These are phyloP conservation scores for Synergus japonicus DNA, from an alignment of 2,888 invertebrate species.

Conservation along the genomic window DNA sequence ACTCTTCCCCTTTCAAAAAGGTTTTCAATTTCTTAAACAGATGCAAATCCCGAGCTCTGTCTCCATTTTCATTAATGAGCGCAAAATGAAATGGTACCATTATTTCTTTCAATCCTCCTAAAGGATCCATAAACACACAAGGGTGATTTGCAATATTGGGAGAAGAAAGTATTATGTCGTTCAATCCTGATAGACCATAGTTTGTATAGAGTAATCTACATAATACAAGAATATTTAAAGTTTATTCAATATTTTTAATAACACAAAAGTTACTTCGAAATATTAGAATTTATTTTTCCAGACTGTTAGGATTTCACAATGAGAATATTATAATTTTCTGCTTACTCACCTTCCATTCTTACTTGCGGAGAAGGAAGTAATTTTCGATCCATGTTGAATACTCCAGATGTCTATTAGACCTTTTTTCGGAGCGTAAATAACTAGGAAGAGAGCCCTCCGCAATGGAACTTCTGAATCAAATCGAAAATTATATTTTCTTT, in stretches of 20 bases:
- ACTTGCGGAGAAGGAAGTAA: constrained; percentile 93
- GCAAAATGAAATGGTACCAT: constrained; percentile 94
- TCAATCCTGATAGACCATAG: constrained; percentile 89
- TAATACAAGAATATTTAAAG: neutral
- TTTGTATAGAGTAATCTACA: constrained; percentile 86
- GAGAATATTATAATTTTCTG: neutral
- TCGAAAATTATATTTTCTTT: constrained; percentile 25
- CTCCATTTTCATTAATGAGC: constrained; percentile 91
- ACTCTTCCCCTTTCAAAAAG: constrained; percentile 81
- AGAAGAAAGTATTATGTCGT: constrained; percentile 74
- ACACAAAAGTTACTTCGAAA: neutral
- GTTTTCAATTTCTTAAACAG: constrained; percentile 87
- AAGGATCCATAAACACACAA: constrained; percentile 90
- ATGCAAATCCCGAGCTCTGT: constrained; percentile 92
- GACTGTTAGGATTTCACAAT: neutral
- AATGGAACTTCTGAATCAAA: constrained; percentile 60
- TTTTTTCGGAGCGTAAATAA: constrained; percentile 95
- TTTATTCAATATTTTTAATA: neutral
- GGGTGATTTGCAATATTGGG: constrained; percentile 82
- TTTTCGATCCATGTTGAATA: constrained; percentile 92
- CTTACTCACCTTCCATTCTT: constrained; percentile 83
- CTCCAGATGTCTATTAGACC: constrained; percentile 96
- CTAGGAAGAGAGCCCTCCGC: constrained; percentile 88
- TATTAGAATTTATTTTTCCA: neutral
- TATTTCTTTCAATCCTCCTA: constrained; percentile 90